Evolutionary conservation across 2,113 vertebrate genomes (phyloP), one percentile per base, ranked within the genome.

Genomic region (Rhegmatorhina hoffmannsi): DNA sequence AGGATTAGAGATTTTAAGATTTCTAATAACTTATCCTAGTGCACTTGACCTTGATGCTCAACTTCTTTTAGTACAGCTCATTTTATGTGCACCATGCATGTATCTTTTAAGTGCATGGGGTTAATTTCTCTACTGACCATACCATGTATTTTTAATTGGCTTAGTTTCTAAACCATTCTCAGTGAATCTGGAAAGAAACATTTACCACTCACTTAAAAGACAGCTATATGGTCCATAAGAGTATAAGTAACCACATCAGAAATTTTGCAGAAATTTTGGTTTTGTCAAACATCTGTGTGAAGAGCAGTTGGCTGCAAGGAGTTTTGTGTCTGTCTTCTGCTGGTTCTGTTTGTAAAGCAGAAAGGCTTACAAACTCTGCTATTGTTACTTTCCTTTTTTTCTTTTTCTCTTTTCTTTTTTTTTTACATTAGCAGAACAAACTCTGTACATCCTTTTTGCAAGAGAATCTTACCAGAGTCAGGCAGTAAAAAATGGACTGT

Each of bases 221-320:
- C 25, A 92, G 47, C 17, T 17, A 28, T 14, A 36, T 12, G 16
- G 17, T n/a, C 29, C 28, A 17, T 36, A 25, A 26, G 29, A 46
- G 11, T 17, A 19, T 11, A 66, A 68, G 19, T 68, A 40, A 74
- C 29, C 38, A 53, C 11, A 70, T 49, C 15, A 52, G 36, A 59
- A 67, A 55, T 20, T 2, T 3, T 0, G 1, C 19, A 84, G 38
- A 66, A 76, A 49, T 52, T 19, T 3, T 43, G 36, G 0, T 63
- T 77, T 73, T 64, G 38, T 25, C 38, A 47, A 73, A 52, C 3
- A 8, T 28, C 47, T 36, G 6, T 19, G 33, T 55, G 67, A 84
- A 58, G 28, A 73, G 17, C 29, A 53, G 20, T 12, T 82, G 75
- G 38, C 24, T 62, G 23, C 46, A 59, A 70, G 36, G 28, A 17